Evolutionary conservation across 2,888 invertebrate species (phyloP).

Genomic region (Glyphotaelius pellucidus): DNA sequence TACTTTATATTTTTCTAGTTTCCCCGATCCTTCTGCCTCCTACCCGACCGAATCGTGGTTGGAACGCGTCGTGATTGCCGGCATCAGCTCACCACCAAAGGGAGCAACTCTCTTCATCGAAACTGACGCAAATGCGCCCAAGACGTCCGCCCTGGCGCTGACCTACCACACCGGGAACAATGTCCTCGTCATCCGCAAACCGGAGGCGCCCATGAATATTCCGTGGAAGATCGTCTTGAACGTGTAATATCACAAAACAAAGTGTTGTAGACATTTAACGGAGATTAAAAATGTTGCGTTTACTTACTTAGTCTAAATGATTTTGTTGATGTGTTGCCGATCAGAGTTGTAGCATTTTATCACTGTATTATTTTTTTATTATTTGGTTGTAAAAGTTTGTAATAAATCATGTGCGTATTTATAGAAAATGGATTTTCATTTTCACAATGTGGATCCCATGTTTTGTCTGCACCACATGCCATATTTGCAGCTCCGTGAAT

Average conservation of each 20-base stretch:
- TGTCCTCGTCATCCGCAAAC: conserved; percentile 89
- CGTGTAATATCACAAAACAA: not conserved
- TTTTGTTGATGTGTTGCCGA: not conserved
- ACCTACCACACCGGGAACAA: conserved; percentile 81
- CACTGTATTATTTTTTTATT: not conserved
- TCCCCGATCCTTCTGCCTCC: conserved; percentile 81
- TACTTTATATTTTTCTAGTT: conserved; percentile 71
- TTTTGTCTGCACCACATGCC: not conserved
- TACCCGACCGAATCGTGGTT: conserved; percentile 91
- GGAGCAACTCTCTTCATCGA: conserved; percentile 77
- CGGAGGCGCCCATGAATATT: conserved; percentile 87
- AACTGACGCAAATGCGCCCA: conserved; percentile 75
- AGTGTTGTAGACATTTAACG: not conserved
- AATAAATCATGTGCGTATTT: not conserved
- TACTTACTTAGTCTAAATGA: not conserved
- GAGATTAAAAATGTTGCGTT: not conserved
- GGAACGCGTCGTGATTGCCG: conserved; percentile 91
- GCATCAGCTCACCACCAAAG: conserved; percentile 83
- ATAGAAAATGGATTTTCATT: not conserved
- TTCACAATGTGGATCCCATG: not conserved
- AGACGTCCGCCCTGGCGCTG: conserved; percentile 81
- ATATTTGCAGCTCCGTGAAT: too few relatives aligned
- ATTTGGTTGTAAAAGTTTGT: not conserved
- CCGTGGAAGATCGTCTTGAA: conserved; percentile 84
- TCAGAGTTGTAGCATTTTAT: not conserved